phyloP scores from a whole-genome alignment of 2,797 vertebrate species.

The Nannoperca australis region DNA sequence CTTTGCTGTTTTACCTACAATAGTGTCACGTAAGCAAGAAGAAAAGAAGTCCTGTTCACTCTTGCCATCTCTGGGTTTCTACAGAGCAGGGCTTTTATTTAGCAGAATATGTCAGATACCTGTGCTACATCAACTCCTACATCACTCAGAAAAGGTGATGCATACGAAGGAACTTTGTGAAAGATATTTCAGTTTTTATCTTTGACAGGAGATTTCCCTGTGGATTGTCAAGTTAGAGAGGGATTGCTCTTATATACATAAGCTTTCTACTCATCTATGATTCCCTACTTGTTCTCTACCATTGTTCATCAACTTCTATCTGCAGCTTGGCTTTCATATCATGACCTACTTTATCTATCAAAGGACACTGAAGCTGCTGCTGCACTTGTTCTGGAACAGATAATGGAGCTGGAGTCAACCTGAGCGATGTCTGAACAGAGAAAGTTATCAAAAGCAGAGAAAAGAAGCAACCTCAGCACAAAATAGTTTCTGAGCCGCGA shows the following conservation, averaged over 20 bases:
- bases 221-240: neutral
- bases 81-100: neutral
- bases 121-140: neutral
- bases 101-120: neutral
- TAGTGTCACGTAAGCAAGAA: neutral
- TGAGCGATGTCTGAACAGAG: conserved; percentile 30
- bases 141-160: neutral
- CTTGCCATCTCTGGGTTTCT: neutral
- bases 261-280: conserved; percentile 17
- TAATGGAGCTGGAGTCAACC: conserved; percentile 49
- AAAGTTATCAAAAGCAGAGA: conserved; percentile 60
- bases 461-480: conserved; percentile 59
- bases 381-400: conserved; percentile 53
- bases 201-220: neutral
- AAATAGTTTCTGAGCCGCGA: conserved; percentile 39
- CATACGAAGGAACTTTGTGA: neutral
- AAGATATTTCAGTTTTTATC: neutral
- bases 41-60: too few species aligned
- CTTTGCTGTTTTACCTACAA: neutral
- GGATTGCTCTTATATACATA: conserved; percentile 5
- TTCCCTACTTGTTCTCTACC: conserved; percentile 30
- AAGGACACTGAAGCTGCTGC: conserved; percentile 52
- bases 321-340: conserved; percentile 63
- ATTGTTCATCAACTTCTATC: conserved; percentile 59
- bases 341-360: conserved; percentile 72